These are phyloP conservation scores for Paedocypris micromegethes DNA, from an alignment of 2,797 vertebrate species.

Conservation along the genomic window DNA sequence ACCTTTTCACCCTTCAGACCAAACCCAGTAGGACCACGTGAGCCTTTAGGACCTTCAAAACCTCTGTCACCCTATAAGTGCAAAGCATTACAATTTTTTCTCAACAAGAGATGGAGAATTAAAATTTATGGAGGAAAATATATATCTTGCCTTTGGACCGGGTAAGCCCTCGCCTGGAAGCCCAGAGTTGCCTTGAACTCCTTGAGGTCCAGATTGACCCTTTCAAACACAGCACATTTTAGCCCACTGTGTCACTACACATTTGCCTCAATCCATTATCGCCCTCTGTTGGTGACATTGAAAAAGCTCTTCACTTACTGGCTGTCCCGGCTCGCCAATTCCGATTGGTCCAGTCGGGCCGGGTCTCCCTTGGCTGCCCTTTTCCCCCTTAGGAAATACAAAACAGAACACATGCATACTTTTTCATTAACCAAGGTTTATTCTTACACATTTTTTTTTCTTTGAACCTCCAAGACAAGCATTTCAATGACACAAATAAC, in stretches of 20 bases:
- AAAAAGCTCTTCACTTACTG: conserved; percentile 51
- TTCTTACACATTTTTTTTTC: neutral
- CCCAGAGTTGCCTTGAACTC: conserved; percentile 73
- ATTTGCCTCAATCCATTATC: neutral
- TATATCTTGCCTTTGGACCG: conserved; percentile 72
- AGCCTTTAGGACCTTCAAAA: conserved; percentile 69
- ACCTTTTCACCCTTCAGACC: conserved; percentile 82
- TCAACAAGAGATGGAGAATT: neutral
- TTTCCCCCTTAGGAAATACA: conserved; percentile 61
- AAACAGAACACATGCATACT: neutral
- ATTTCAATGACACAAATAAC: too few relatives aligned
- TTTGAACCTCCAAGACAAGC: too few relatives aligned
- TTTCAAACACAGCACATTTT: conserved; percentile 48
- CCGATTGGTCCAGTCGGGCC: conserved; percentile 62
- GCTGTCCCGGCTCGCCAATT: conserved; percentile 61
- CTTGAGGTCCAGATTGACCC: conserved; percentile 71
- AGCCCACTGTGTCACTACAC: neutral
- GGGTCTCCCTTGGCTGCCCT: conserved; percentile 63
- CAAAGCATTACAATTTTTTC: conserved; percentile 41
- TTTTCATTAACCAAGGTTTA: neutral
- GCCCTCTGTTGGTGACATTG: conserved; percentile 9
- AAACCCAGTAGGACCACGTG: conserved; percentile 64
- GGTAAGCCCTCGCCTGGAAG: conserved; percentile 73
- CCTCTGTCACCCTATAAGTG: conserved; percentile 75
- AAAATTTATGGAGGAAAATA: neutral